phyloP scores from a whole-genome alignment of 2,113 vertebrate species.

The Cyanoramphus novaezelandiae region DNA sequence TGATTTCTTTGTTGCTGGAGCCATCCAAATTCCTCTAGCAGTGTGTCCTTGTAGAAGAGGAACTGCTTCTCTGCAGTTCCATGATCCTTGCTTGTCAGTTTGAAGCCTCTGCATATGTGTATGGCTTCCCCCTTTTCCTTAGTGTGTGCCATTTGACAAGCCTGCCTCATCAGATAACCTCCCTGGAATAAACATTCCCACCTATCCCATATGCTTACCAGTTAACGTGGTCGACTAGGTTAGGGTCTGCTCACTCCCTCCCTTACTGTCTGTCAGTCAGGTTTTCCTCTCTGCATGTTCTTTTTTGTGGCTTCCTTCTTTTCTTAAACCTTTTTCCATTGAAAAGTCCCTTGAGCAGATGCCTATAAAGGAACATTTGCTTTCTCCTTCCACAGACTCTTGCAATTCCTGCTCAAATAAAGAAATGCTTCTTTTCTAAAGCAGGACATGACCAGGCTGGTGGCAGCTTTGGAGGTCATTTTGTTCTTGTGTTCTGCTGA shows the following conservation, averaged over 20 bases:
- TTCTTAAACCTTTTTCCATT: not conserved
- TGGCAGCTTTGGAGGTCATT: not conserved
- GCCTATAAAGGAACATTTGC: not conserved
- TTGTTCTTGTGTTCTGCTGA: not conserved
- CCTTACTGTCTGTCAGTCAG: not conserved
- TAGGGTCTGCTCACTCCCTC: not conserved
- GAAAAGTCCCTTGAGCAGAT: not conserved
- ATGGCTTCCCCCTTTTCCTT: not conserved
- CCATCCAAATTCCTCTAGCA: not conserved
- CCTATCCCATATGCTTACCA: accelerated
- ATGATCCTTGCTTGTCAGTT: not conserved
- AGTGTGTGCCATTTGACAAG: not conserved
- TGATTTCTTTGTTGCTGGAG: not conserved
- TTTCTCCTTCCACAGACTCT: not conserved
- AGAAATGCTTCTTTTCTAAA: not conserved
- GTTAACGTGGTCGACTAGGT: not conserved
- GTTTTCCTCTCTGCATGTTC: not conserved
- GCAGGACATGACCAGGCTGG: not conserved
- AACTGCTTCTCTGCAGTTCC: not conserved
- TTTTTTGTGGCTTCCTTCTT: not conserved
- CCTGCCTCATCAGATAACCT: accelerated
- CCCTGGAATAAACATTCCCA: not conserved
- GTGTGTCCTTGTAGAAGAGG: not conserved
- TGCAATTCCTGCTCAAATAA: not conserved
- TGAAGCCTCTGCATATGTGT: not conserved